Conservation (phyloP, 2,113 vertebrate species). For the Prochilodus magdalenae region DNA sequence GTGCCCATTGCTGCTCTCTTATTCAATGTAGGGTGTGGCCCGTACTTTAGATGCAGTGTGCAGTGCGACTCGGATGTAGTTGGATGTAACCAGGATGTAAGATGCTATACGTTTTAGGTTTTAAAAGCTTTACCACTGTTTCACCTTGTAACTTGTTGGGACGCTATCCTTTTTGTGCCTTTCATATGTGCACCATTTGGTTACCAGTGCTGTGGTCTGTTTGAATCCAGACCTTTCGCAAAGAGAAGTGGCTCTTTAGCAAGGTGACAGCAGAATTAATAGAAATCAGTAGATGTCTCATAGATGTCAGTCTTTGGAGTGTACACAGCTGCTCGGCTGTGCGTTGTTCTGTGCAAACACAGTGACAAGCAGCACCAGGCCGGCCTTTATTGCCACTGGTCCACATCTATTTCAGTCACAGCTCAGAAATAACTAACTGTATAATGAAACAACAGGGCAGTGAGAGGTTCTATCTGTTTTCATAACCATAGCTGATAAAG, state of each 20-base stretch:
- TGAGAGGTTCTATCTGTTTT: slow-evolving; percentile 19
- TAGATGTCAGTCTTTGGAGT: slow-evolving; percentile 61
- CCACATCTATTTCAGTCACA: slow-evolving; percentile 60
- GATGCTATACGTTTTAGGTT: slow-evolving; percentile 43
- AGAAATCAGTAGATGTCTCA: slow-evolving; percentile 34
- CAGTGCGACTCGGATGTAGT: slow-evolving; percentile 37
- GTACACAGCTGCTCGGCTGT: slow-evolving; percentile 73
- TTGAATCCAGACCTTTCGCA: not conserved
- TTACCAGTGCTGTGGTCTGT: not conserved
- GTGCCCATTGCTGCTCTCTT: slow-evolving; percentile 30
- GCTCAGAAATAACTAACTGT: slow-evolving; percentile 44
- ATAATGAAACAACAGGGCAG: slow-evolving; percentile 43
- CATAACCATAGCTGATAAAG: slow-evolving; percentile 9
- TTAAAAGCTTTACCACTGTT: not conserved
- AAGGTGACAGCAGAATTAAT: slow-evolving; percentile 43
- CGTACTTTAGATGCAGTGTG: slow-evolving; percentile 37
- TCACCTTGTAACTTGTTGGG: not conserved
- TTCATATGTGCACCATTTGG: not conserved
- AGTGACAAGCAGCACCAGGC: slow-evolving; percentile 57
- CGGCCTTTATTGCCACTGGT: slow-evolving; percentile 60
- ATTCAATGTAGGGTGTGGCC: slow-evolving; percentile 44
- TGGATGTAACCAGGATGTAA: not conserved
- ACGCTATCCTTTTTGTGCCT: not conserved
- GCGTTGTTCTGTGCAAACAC: slow-evolving; percentile 68
- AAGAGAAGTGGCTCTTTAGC: not conserved